Percentiles rank a stretch among this genome's conserved stretches.
Evolutionary conservation across 2,888 invertebrate genomes (phyloP).

Genomic region (Nematopogon swammerdamellus): DNA sequence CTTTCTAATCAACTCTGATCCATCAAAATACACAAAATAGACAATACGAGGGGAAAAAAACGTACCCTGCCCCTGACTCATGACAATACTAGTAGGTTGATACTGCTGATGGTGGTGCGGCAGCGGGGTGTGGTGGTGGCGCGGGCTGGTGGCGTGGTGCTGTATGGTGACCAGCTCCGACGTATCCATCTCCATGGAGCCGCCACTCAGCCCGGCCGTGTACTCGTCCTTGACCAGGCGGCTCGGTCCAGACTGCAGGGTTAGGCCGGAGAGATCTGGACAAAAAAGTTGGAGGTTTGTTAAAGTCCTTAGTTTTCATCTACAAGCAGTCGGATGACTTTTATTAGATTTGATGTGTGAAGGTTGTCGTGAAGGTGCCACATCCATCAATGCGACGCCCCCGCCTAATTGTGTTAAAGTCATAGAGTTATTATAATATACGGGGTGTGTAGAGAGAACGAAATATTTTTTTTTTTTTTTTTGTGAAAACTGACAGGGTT

Average conservation of each 20-base stretch:
- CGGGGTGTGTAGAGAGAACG: too few species aligned
- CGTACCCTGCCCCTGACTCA: constrained; percentile 50
- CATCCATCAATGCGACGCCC: too few species aligned
- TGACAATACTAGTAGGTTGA: constrained; percentile 41
- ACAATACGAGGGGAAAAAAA: constrained; percentile 13
- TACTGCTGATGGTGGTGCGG: constrained; percentile 48
- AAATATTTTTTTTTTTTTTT: too few species aligned
- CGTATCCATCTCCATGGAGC: constrained; percentile 55
- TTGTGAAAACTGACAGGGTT: too few species aligned
- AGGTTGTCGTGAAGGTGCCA: too few species aligned
- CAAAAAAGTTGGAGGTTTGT: constrained; percentile 17
- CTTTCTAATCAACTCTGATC: too few species aligned
- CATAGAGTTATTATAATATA: too few species aligned
- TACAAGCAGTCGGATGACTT: too few species aligned
- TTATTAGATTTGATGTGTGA: too few species aligned
- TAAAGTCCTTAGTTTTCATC: too few species aligned
- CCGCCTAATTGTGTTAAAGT: too few species aligned
- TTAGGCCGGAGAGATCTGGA: constrained; percentile 87
- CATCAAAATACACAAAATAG: too few species aligned
- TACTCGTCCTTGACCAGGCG: constrained; percentile 92
- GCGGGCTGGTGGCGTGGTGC: constrained; percentile 46
- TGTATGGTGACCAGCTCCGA: constrained; percentile 49
- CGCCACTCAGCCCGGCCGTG: constrained; percentile 68
- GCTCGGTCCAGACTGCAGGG: constrained; percentile 79
- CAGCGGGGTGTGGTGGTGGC: constrained; percentile 42